Percentiles rank a stretch among this genome's conserved stretches.
Evolutionary conservation across 2,888 invertebrate genomes (phyloP).

Genomic region (Cerastoderma edule): DNA sequence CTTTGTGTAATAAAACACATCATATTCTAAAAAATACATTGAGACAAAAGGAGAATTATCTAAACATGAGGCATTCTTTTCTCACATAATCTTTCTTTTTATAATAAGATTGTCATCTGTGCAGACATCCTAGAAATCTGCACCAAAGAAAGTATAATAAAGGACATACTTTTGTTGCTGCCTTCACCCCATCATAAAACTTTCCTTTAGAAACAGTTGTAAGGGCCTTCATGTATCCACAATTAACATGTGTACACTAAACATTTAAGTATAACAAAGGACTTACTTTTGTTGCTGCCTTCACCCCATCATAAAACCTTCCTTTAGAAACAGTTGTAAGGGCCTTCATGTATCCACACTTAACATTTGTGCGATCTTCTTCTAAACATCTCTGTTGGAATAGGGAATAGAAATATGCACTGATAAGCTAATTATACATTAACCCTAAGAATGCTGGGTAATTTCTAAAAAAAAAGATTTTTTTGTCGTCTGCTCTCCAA

Average conservation of each 20-base stretch:
- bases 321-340: constrained; percentile 72
- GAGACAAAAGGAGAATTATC: too few species aligned
- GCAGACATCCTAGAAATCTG: neutral
- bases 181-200: constrained; percentile 77
- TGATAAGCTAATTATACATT: too few species aligned
- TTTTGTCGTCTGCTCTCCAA: too few species aligned
- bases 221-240: constrained; percentile 75
- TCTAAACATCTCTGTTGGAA: constrained; percentile 70
- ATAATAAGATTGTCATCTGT: neutral
- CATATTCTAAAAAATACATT: too few species aligned
- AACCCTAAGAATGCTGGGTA: too few species aligned
- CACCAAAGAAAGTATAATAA: neutral
- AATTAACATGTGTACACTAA: constrained; percentile 67
- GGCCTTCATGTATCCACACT: constrained; percentile 76
- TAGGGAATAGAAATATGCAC: too few species aligned
- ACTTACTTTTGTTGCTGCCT: constrained; percentile 73
- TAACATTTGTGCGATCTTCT: constrained; percentile 64
- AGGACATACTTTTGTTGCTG: constrained; percentile 71
- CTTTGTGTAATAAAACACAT: too few species aligned
- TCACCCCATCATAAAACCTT: constrained; percentile 76
- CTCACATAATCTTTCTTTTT: too few species aligned
- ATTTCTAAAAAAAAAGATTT: too few species aligned
- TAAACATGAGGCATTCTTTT: too few species aligned
- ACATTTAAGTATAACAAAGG: neutral
- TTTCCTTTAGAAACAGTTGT: constrained; percentile 71